phyloP scores from a whole-genome alignment of 1,140 invertebrate genomes.

The Drosophila mayri region DNA sequence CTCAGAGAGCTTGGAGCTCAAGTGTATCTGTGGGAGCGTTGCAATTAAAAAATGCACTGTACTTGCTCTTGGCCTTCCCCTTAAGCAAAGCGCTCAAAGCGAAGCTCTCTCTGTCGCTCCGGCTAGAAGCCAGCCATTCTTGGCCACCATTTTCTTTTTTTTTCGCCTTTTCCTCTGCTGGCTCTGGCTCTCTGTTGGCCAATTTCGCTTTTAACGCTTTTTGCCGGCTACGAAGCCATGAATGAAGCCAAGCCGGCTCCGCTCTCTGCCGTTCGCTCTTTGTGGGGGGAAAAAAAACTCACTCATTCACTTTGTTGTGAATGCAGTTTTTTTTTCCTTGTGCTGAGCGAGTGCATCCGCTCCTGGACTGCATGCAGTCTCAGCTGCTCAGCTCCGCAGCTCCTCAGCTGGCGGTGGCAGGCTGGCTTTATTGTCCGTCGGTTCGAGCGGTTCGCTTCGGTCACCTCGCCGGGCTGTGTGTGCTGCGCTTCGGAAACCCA shows the following conservation, averaged over 20 bases:
- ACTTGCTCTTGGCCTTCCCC: conserved; percentile 52
- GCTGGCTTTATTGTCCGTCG: conserved; percentile 79
- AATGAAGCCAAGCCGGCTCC: conserved; percentile 76
- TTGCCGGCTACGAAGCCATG: conserved; percentile 73
- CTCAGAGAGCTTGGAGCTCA: conserved; percentile 24
- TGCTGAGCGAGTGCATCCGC: conserved; percentile 37
- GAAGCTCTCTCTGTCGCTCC: conserved; percentile 33
- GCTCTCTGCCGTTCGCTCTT: conserved; percentile 33
- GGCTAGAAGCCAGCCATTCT: conserved; percentile 35
- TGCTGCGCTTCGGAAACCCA: conserved; percentile 55
- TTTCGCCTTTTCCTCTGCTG: conserved; percentile 25
- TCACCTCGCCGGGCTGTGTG: conserved; percentile 49
- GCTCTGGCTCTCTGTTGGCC: conserved; percentile 63
- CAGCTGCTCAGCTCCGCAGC: conserved; percentile 43
- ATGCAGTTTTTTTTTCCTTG: conserved; percentile 46
- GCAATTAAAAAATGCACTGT: conserved; percentile 79
- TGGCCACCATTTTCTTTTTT: conserved; percentile 76
- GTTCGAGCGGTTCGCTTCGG: conserved; percentile 81
- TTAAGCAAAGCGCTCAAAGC: conserved; percentile 35
- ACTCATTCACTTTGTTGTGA: conserved; percentile 21
- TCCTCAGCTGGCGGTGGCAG: conserved; percentile 63
- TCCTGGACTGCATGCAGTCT: conserved; percentile 33
- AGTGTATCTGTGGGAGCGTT: conserved; percentile 41
- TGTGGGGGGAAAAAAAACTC: conserved; percentile 12
- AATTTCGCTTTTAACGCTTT: conserved; percentile 83